Evolutionary conservation across 2,797 vertebrate genomes (phyloP).

Genomic region (Adelosebastes latens): DNA sequence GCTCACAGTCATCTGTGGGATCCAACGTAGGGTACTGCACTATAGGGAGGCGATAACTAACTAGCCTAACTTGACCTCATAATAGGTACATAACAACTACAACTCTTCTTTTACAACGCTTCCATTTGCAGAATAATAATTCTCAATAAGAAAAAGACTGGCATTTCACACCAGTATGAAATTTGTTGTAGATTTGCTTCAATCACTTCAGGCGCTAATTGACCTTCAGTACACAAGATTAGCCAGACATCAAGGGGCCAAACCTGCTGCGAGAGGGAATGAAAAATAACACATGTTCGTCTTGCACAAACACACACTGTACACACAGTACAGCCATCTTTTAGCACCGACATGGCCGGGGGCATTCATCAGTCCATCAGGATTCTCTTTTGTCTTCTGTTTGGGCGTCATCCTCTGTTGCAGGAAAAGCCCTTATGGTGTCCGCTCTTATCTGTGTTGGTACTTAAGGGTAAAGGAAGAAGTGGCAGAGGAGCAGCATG

Average conservation of each 20-base stretch:
- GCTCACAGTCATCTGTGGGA: neutral
- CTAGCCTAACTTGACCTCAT: neutral
- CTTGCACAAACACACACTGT: neutral
- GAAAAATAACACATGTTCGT: neutral
- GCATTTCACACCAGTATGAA: neutral
- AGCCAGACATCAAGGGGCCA: constrained; percentile 1
- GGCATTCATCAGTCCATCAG: constrained; percentile 36
- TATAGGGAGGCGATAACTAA: neutral
- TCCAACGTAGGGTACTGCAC: neutral
- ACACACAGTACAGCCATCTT: neutral
- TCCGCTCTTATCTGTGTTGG: constrained; percentile 58
- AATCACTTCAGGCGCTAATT: neutral
- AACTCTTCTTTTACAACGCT: neutral
- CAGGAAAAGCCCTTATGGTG: constrained; percentile 29
- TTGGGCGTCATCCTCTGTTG: neutral
- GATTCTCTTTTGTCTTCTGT: constrained; percentile 4
- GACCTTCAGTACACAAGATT: constrained; percentile 8
- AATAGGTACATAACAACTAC: neutral
- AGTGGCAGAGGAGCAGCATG: constrained; percentile 37
- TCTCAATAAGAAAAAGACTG: neutral
- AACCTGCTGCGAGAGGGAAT: constrained; percentile 10
- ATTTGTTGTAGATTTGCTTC: constrained; percentile 9
- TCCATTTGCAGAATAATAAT: neutral
- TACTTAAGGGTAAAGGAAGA: constrained; percentile 45
- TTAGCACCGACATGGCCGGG: neutral